phyloP scores from a whole-genome alignment of 1,140 invertebrate genomes.

The Lysiphlebus fabarum region DNA sequence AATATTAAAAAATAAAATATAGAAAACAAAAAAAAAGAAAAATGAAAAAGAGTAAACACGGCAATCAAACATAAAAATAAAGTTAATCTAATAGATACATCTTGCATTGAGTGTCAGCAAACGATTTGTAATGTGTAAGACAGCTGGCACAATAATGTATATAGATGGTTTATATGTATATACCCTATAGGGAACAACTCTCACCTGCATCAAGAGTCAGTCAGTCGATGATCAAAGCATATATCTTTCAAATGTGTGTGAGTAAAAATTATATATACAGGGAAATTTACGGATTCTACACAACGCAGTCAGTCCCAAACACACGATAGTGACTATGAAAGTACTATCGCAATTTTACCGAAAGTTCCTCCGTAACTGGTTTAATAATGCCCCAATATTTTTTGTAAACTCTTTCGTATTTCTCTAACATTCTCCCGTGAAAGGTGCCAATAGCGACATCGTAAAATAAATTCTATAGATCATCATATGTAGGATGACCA shows the following conservation, averaged over 20 bases:
- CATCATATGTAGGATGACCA: conserved; percentile 13
- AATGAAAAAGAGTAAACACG: not conserved
- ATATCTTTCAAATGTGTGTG: no score
- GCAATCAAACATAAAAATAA: not conserved
- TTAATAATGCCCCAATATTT: no score
- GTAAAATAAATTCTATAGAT: not conserved
- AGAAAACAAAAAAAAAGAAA: conserved; percentile 2
- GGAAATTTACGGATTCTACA: no score
- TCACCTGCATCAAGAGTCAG: conserved; percentile 7
- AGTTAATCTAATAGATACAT: conserved; percentile 28
- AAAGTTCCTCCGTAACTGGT: no score
- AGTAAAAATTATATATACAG: no score
- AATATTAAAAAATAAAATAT: not conserved
- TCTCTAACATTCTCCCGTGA: no score
- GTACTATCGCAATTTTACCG: no score
- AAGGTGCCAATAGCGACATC: conserved; percentile 4
- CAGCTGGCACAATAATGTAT: conserved; percentile 13
- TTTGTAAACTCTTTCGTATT: no score
- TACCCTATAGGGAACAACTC: not conserved
- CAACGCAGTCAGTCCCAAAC: no score
- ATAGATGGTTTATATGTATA: not conserved
- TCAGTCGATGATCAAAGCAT: not conserved
- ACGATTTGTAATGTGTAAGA: not conserved
- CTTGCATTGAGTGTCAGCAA: conserved; percentile 19
- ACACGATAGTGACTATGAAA: no score